Evolutionary conservation across 2,797 vertebrate species (phyloP), one percentile per base, ranked within the genome.

Genomic region (Tokudaia tokunoshimensis): DNA sequence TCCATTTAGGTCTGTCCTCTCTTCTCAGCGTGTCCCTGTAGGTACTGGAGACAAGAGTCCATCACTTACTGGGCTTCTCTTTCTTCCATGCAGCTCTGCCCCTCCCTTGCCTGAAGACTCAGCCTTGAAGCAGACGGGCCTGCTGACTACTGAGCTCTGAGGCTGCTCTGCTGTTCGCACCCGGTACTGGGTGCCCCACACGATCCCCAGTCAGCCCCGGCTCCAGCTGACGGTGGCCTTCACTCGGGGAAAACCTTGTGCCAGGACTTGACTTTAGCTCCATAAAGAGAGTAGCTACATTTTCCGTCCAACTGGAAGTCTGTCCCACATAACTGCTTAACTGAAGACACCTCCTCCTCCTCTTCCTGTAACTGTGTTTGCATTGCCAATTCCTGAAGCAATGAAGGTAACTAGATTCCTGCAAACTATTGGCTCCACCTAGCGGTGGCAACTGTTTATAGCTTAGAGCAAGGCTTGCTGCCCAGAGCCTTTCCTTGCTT

Each of bases 91-190:
- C 95, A 99, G 99, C 95, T 92, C 97, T 44, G 89, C 94, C 85
- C 93, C 96, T 44, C 4, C 89, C 20, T 44, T 92, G 80, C 67
- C 96, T 1, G 99, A 99, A 96, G 99, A 99, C 94, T 97, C 98
- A 97, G 47, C 98, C 97, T 95, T 98, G 94, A 98, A 96, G 98
- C 98, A 98, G 24, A 99, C 99, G 98, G 99, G 99, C 98, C 99
- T 99, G 98, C 99, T 99, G 98, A 99, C 99, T 96, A 99, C 99
- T 92, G 99, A 99, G 98, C 99, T 99, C 97, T 99, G 98, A 99
- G 98, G 95, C 15, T 76, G 55, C 65, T 90, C 52, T 50, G 47
- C 47, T 50, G 47, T 50, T 50, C 89, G 79, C 34, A 19, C 74
- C 96, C 78, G 72, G 80, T 96, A 92, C 95, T 90, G 92, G 52